Conservation (phyloP, 2,888 invertebrate genomes). For the Lamellibrachia satsuma region DNA sequence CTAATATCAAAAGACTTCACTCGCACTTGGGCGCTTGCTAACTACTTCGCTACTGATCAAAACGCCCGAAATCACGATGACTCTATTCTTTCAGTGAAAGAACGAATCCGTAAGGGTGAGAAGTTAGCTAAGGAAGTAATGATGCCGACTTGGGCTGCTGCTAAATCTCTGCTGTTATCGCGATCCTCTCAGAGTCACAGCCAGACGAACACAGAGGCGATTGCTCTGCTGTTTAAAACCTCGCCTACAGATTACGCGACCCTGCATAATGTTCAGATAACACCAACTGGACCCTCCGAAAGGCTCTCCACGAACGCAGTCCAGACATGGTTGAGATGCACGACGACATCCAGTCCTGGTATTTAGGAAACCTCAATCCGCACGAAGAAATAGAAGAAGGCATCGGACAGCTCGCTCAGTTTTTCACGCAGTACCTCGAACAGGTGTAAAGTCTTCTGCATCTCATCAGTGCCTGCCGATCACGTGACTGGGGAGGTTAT, state of each 20-base stretch:
- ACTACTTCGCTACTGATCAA: not conserved
- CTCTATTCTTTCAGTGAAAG: conserved; percentile 29
- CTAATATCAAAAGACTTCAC: too few species aligned
- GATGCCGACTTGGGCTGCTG: too few species aligned
- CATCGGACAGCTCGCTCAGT: not conserved
- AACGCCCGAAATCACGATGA: conserved; percentile 30
- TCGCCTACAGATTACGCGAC: too few species aligned
- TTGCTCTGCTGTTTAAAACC: too few species aligned
- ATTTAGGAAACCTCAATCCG: conserved; percentile 8
- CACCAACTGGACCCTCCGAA: conserved; percentile 30
- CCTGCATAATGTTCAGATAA: conserved; percentile 24
- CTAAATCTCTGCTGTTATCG: too few species aligned
- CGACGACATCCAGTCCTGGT: conserved; percentile 19
- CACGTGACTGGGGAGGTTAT: conserved; percentile 33
- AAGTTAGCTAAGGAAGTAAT: conserved; percentile 26
- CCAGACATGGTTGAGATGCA: not conserved
- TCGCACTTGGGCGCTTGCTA: too few species aligned
- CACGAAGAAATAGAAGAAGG: not conserved
- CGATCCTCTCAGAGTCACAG: too few species aligned
- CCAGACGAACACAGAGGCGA: too few species aligned
- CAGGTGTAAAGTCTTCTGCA: conserved; percentile 32
- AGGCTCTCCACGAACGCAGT: conserved; percentile 24
- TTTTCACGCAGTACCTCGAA: not conserved
- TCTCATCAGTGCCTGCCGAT: conserved; percentile 29
- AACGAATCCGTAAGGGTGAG: conserved; percentile 33